These are phyloP conservation scores for Tribolium castaneum DNA, from an alignment of 1,140 invertebrate genomes.

Conservation along the genomic window DNA sequence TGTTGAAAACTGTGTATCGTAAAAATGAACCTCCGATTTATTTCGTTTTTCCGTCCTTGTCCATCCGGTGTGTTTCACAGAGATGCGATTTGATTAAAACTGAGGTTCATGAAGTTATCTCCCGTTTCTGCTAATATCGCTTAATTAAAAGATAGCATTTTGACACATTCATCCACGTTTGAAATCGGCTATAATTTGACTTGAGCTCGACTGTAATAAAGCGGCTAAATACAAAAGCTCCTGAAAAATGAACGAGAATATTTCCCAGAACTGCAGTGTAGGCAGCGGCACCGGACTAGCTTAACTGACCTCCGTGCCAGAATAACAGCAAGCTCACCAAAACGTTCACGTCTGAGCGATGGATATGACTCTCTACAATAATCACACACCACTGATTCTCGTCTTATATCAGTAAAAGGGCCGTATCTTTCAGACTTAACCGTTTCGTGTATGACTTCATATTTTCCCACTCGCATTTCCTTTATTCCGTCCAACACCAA, in stretches of 20 bases:
- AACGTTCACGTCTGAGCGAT: constrained; percentile 15
- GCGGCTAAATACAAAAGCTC: constrained; percentile 33
- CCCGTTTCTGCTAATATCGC: constrained; percentile 34
- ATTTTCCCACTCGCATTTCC: neutral
- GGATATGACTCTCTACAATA: constrained; percentile 33
- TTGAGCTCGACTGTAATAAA: constrained; percentile 38
- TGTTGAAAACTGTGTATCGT: neutral
- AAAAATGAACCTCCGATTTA: neutral
- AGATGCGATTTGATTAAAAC: constrained; percentile 40
- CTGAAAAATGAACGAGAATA: constrained; percentile 36
- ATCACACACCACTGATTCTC: constrained; percentile 30
- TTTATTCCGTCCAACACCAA: neutral
- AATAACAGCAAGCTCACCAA: constrained; percentile 15
- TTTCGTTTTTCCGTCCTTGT: neutral
- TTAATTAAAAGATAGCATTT: constrained; percentile 42
- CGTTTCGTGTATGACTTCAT: constrained; percentile 8
- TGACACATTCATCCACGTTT: constrained; percentile 34
- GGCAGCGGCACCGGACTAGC: constrained; percentile 24
- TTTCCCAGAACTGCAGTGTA: constrained; percentile 35
- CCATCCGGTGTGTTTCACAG: constrained; percentile 13
- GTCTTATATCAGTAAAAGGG: constrained; percentile 29
- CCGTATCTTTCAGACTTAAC: constrained; percentile 21
- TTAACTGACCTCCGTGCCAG: constrained; percentile 30
- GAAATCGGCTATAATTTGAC: constrained; percentile 33
- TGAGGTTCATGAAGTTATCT: constrained; percentile 28